Evolutionary conservation across 2,113 vertebrate species (phyloP).

Genomic region (Neoarius graeffei): DNA sequence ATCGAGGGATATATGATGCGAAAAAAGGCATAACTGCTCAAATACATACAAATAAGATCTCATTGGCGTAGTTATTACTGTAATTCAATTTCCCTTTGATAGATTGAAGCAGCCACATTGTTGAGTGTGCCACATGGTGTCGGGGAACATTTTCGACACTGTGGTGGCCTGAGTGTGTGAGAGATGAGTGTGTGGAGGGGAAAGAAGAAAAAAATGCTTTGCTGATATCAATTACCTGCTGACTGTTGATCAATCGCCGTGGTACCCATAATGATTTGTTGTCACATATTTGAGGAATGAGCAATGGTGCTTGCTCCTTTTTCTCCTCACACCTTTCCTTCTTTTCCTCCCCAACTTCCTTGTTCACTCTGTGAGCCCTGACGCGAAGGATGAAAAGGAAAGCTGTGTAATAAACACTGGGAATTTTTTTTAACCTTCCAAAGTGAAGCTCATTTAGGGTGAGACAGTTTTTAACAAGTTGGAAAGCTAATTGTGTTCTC

Average conservation of each 20-base stretch:
- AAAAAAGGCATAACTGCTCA: constrained; percentile 49
- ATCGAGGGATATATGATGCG: constrained; percentile 29
- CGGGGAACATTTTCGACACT: constrained; percentile 56
- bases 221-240: constrained; percentile 93
- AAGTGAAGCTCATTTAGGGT: constrained; percentile 42
- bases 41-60: constrained; percentile 52
- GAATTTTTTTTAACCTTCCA: constrained; percentile 44
- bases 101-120: constrained; percentile 62
- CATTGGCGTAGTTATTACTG: constrained; percentile 59
- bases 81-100: constrained; percentile 68
- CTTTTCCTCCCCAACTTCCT: background rate
- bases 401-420: constrained; percentile 57
- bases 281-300: constrained; percentile 82
- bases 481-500: constrained; percentile 66
- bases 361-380: background rate
- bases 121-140: constrained; percentile 55
- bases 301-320: constrained; percentile 50
- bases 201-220: constrained; percentile 59
- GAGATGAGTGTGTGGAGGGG: constrained; percentile 20
- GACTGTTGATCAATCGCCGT: constrained; percentile 92
- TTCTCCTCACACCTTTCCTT: background rate
- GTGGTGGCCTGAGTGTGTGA: constrained; percentile 49
- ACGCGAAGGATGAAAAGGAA: constrained; percentile 59
- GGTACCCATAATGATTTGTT: constrained; percentile 91
- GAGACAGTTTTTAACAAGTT: constrained; percentile 67